phyloP scores from a whole-genome alignment of 2,888 invertebrate species.

The Meteorus cinctellus region DNA sequence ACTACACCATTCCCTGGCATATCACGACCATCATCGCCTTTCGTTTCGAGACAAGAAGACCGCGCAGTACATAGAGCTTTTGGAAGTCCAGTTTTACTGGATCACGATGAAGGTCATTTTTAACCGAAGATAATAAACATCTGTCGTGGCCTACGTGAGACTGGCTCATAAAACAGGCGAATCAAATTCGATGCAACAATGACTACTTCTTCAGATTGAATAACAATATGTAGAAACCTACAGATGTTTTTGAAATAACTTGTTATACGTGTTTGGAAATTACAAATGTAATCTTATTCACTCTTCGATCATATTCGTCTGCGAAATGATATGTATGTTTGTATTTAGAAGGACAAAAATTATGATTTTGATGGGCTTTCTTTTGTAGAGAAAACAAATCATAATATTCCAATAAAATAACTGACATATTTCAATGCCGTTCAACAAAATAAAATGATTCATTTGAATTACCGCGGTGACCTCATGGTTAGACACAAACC shows the following conservation, averaged over 20 bases:
- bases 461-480: too few relatives aligned
- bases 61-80: conserved; percentile 61
- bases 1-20: conserved; percentile 60
- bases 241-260: neutral
- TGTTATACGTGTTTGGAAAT: neutral
- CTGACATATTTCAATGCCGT: too few relatives aligned
- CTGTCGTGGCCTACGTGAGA: conserved; percentile 53
- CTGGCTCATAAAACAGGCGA: conserved; percentile 24
- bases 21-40: conserved; percentile 56
- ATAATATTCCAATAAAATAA: too few relatives aligned
- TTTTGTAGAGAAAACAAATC: neutral
- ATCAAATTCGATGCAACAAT: neutral
- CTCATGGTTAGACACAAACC: too few relatives aligned
- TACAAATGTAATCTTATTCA: neutral
- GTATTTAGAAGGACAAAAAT: too few relatives aligned
- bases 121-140: conserved; percentile 33
- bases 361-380: too few relatives aligned
- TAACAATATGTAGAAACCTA: neutral
- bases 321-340: neutral
- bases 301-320: neutral
- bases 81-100: conserved; percentile 71
- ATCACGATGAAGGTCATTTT: conserved; percentile 57
- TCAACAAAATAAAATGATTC: too few relatives aligned
- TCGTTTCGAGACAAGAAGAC: conserved; percentile 48
- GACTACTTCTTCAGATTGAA: neutral